Percentiles rank a stretch among this genome's conserved stretches.
Evolutionary conservation across 2,113 vertebrate genomes (phyloP).

Genomic region (Scatophagus argus): DNA sequence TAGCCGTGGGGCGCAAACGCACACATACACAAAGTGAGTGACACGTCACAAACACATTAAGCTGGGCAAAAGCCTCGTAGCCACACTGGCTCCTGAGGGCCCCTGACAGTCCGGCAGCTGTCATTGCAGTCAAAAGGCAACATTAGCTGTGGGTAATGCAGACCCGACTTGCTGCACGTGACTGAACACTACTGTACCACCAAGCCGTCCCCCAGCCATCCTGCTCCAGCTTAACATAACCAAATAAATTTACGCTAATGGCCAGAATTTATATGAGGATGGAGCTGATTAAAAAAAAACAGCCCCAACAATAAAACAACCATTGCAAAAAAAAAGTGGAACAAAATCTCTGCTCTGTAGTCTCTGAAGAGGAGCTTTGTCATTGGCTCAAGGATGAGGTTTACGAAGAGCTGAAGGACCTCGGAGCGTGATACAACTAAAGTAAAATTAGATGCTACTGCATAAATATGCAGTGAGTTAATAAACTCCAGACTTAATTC

Average conservation of each 20-base stretch:
- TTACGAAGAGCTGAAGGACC: conserved; percentile 3
- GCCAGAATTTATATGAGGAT: conserved; percentile 16
- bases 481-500: conserved; percentile 64
- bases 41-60: conserved; percentile 69
- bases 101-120: conserved; percentile 80
- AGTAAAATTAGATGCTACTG: background rate
- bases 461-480: conserved; percentile 59
- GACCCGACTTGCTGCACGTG: conserved; percentile 67
- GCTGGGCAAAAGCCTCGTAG: conserved; percentile 54
- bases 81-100: conserved; percentile 60
- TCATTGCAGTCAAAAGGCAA: conserved; percentile 80
- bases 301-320: conserved; percentile 17
- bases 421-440: background rate
- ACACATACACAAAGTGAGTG: conserved; percentile 57
- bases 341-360: no score
- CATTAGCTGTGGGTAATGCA: conserved; percentile 72
- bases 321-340: background rate
- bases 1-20: conserved; percentile 52
- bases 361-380: conserved; percentile 11
- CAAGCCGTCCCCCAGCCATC: conserved; percentile 40
- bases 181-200: conserved; percentile 62
- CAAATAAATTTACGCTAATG: conserved; percentile 20
- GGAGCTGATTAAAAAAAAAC: conserved; percentile 36
- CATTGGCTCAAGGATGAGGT: background rate
- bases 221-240: conserved; percentile 60